phyloP scores from a whole-genome alignment of 2,888 invertebrate genomes.

The Ophioninae sp. region DNA sequence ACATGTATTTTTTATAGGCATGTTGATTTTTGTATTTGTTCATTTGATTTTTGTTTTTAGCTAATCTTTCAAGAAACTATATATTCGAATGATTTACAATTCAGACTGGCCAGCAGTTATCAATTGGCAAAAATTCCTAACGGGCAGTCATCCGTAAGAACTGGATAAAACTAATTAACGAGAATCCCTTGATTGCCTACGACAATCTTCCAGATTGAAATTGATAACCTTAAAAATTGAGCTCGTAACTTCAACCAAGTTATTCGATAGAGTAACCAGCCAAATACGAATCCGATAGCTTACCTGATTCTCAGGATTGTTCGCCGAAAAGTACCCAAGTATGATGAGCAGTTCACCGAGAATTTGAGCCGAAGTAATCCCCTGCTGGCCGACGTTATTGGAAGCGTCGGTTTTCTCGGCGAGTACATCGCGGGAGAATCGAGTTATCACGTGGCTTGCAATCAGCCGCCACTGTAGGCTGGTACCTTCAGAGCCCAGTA shows the following conservation, averaged over 20 bases:
- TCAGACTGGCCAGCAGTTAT: too few relatives aligned
- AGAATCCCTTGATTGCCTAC: neutral
- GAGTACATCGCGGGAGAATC: constrained; percentile 82
- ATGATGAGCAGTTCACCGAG: constrained; percentile 90
- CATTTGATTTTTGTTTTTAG: too few relatives aligned
- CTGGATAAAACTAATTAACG: neutral
- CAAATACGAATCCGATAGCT: constrained; percentile 56
- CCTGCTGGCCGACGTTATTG: constrained; percentile 67
- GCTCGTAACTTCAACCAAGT: neutral
- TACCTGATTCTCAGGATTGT: constrained; percentile 90
- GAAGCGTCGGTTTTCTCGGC: constrained; percentile 62
- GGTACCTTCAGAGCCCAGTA: constrained; percentile 91
- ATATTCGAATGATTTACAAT: too few relatives aligned
- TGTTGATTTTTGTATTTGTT: too few relatives aligned
- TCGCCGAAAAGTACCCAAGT: constrained; percentile 92
- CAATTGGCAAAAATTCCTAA: too few relatives aligned
- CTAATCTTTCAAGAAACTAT: too few relatives aligned
- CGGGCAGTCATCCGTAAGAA: neutral
- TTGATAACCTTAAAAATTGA: neutral
- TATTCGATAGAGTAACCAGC: neutral
- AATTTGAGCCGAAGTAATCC: constrained; percentile 84
- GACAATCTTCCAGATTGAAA: neutral
- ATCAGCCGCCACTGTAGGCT: constrained; percentile 94
- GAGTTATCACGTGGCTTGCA: constrained; percentile 90
- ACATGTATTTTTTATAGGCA: too few relatives aligned